phyloP scores from a whole-genome alignment of 2,888 invertebrate genomes.

The Anaspis maculata region DNA sequence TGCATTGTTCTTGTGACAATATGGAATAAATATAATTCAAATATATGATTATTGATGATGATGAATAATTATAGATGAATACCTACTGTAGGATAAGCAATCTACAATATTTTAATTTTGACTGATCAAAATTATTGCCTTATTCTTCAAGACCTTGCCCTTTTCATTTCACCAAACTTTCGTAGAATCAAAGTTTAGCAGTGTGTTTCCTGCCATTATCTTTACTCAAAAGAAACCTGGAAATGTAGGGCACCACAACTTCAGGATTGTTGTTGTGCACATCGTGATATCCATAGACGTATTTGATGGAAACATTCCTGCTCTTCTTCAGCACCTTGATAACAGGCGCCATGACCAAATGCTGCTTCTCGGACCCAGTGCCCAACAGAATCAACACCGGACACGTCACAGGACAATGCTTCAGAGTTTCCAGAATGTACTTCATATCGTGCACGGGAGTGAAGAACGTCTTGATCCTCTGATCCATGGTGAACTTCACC shows the following conservation, averaged over 20 bases:
- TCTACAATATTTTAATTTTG: too few relatives aligned
- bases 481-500: constrained; percentile 51
- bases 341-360: constrained; percentile 20
- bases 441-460: constrained; percentile 32
- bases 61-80: too few relatives aligned
- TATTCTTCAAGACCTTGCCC: too few relatives aligned
- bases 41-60: too few relatives aligned
- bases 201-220: too few relatives aligned
- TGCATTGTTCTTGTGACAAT: too few relatives aligned
- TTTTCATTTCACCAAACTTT: too few relatives aligned
- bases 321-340: constrained; percentile 22
- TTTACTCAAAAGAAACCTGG: constrained; percentile 25
- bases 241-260: constrained; percentile 36
- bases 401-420: constrained; percentile 30
- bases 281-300: constrained; percentile 52
- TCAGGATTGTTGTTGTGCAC: constrained; percentile 54
- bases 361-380: constrained; percentile 15
- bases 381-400: constrained; percentile 35
- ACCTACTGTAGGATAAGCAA: too few relatives aligned
- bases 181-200: too few relatives aligned
- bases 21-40: too few relatives aligned
- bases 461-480: constrained; percentile 41
- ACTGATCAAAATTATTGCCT: too few relatives aligned
- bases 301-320: constrained; percentile 25
- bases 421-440: constrained; percentile 33